Conservation (phyloP, 2,797 vertebrate species). For the Erpetoichthys calabaricus region DNA sequence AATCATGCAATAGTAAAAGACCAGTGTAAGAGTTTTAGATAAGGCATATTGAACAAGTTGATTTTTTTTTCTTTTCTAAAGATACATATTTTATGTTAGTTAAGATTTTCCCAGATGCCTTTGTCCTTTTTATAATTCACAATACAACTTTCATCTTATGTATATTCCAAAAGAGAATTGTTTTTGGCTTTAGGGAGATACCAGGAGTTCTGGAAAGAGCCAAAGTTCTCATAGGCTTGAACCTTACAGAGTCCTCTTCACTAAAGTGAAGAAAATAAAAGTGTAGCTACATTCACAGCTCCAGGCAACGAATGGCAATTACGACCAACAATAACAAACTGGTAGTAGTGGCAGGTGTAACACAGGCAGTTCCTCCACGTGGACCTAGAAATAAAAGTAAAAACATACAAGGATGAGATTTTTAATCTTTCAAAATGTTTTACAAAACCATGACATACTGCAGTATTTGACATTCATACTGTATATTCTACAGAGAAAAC, state of each 20-base stretch:
- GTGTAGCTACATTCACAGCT: conserved; percentile 80
- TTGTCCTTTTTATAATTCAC: conserved; percentile 49
- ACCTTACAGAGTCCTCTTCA: conserved; percentile 52
- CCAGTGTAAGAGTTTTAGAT: conserved; percentile 74
- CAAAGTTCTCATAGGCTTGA: conserved; percentile 50
- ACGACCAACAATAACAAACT: conserved; percentile 54
- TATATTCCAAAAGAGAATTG: conserved; percentile 32
- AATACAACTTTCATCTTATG: conserved; percentile 32
- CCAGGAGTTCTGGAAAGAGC: conserved; percentile 52
- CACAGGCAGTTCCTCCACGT: conserved; percentile 24
- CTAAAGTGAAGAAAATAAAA: conserved; percentile 43
- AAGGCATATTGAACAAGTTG: conserved; percentile 98
- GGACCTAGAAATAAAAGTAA: conserved; percentile 42
- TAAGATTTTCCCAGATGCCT: conserved; percentile 69
- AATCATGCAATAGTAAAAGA: conserved; percentile 75
- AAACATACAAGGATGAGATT: conserved; percentile 12
- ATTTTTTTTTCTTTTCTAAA: conserved; percentile 65
- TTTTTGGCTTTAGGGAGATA: conserved; percentile 52
- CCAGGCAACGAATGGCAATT: conserved; percentile 55
- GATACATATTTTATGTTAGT: conserved; percentile 52
- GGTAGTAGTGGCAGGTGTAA: conserved; percentile 36
- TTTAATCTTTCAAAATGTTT: too few relatives aligned
- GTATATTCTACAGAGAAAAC: too few relatives aligned
- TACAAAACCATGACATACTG: too few relatives aligned
- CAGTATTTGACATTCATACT: too few relatives aligned